Evolutionary conservation across 2,797 vertebrate genomes (phyloP).

Genomic region (Ispidina lecontei): DNA sequence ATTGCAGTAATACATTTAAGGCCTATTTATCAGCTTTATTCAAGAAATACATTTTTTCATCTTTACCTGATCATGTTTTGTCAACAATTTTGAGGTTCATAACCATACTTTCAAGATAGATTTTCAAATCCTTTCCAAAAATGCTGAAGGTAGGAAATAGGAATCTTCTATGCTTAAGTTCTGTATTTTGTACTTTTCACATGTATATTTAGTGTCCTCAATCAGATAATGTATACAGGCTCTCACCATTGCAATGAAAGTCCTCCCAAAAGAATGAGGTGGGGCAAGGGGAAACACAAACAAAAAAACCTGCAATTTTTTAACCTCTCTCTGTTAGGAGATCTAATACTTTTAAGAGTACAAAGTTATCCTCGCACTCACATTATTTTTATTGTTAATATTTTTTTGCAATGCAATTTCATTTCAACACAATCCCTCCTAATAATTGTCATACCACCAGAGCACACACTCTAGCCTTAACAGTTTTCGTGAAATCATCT

Average conservation of each 20-base stretch:
- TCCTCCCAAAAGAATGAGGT: not conserved
- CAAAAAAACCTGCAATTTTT: not conserved
- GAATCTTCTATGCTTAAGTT: not conserved
- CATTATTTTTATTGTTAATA: no score
- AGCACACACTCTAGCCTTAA: not conserved
- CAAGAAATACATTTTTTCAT: not conserved
- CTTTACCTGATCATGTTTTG: not conserved
- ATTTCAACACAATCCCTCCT: not conserved
- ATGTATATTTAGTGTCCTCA: rapidly evolving
- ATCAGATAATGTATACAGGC: not conserved
- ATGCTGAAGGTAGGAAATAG: not conserved
- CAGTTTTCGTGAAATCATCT: not conserved
- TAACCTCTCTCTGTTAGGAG: not conserved
- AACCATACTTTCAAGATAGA: not conserved
- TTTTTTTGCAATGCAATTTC: not conserved
- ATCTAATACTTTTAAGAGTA: not conserved
- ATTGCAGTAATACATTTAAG: not conserved
- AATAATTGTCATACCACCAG: not conserved
- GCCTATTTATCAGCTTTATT: not conserved
- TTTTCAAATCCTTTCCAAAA: not conserved
- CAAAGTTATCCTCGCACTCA: not conserved
- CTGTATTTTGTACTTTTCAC: not conserved
- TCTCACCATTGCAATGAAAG: not conserved
- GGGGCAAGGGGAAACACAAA: no score
- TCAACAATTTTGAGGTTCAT: not conserved